Conservation (phyloP, 2,797 vertebrate genomes). For the Rhinella marina region DNA sequence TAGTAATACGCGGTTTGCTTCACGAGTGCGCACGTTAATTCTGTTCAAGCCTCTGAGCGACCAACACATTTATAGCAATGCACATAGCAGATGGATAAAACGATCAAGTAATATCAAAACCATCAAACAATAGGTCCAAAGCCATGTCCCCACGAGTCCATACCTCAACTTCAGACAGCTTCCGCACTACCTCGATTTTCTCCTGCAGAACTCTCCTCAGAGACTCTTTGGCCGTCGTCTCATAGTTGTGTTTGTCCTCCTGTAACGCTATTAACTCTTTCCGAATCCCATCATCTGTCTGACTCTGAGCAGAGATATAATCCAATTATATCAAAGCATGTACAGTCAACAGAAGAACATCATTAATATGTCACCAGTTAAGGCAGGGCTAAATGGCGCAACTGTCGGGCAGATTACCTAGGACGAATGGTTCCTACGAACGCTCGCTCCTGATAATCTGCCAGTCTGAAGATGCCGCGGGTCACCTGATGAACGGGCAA, state of each 20-base stretch:
- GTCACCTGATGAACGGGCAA: no score
- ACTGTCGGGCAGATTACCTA: no score
- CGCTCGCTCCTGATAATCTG: no score
- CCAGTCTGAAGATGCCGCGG: no score
- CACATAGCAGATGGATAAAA: no score
- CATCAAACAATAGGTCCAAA: background rate
- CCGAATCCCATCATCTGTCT: slow-evolving; percentile 96
- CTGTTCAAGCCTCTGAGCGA: no score
- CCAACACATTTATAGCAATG: background rate
- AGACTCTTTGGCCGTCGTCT: slow-evolving; percentile 98
- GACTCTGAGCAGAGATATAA: slow-evolving; percentile 78
- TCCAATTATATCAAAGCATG: background rate
- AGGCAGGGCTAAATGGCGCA: no score
- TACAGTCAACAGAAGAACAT: background rate
- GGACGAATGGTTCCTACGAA: no score
- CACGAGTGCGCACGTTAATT: background rate
- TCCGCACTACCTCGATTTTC: slow-evolving; percentile 98
- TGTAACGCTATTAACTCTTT: slow-evolving; percentile 95
- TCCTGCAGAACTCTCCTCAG: slow-evolving; percentile 98
- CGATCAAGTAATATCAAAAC: no score
- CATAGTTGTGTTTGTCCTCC: slow-evolving; percentile 98
- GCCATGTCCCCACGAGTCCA: background rate
- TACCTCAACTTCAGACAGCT: slow-evolving; percentile 98
- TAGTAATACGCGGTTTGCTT: background rate
- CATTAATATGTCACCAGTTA: background rate